Percentiles rank a stretch among this genome's conserved stretches.
These are phyloP conservation scores for Anarsia innoxiella DNA, from an alignment of 2,888 invertebrate species.

Conservation along the genomic window DNA sequence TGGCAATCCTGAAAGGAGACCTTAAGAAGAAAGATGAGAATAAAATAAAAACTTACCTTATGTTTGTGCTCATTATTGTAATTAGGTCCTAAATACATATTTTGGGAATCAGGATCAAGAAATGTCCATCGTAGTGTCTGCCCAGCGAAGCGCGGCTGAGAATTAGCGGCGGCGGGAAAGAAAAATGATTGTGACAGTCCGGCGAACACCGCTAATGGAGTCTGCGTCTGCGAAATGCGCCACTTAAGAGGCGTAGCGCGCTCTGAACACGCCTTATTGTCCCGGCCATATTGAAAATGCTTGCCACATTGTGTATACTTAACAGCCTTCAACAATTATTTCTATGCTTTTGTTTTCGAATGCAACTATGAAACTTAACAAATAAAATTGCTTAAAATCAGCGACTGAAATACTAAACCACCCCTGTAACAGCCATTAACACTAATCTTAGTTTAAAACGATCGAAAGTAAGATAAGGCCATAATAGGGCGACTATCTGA, in stretches of 20 bases:
- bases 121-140: slow-evolving; percentile 27
- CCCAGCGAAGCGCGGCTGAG: slow-evolving; percentile 66
- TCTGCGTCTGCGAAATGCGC: slow-evolving; percentile 68
- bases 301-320: neutral
- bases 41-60: no score
- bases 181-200: slow-evolving; percentile 76
- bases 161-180: slow-evolving; percentile 73
- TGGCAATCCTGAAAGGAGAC: no score
- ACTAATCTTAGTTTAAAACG: slow-evolving; percentile 12
- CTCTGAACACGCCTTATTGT: slow-evolving; percentile 23
- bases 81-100: no score
- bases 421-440: slow-evolving; percentile 7
- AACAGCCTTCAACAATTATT: no score
- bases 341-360: no score
- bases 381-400: neutral
- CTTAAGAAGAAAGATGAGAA: no score
- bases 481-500: slow-evolving; percentile 56
- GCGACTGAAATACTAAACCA: slow-evolving; percentile 17
- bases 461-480: slow-evolving; percentile 30
- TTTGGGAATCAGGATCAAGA: slow-evolving; percentile 40
- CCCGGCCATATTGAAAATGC: slow-evolving; percentile 3
- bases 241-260: slow-evolving; percentile 44
- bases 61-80: no score
- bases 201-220: slow-evolving; percentile 72
- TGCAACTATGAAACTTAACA: no score